These are phyloP conservation scores for Limnodromus scolopaceus DNA, from an alignment of 2,797 vertebrate species.

Conservation along the genomic window DNA sequence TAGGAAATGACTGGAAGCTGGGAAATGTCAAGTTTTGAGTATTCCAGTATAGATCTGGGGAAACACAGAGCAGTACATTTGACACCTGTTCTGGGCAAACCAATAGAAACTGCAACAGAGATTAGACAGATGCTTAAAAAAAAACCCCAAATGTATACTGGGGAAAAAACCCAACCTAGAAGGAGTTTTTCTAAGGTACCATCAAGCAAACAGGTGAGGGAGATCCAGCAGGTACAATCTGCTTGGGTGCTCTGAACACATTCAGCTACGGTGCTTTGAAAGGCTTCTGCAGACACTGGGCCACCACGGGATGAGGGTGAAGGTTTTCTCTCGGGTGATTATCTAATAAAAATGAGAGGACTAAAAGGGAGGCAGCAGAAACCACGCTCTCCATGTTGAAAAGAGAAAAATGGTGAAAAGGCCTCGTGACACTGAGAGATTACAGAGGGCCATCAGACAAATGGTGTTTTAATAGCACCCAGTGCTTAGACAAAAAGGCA, in stretches of 20 bases:
- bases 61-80: not conserved
- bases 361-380: not conserved
- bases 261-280: not conserved
- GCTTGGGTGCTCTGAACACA: not conserved
- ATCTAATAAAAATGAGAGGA: not conserved
- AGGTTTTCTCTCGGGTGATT: not conserved
- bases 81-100: not conserved
- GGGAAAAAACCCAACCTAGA: fast-evolving
- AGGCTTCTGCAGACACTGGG: not conserved
- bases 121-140: not conserved
- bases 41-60: not conserved
- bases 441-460: not conserved
- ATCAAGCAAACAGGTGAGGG: not conserved
- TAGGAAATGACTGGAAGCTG: not conserved
- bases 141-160: fast-evolving
- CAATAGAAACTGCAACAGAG: not conserved
- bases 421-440: not conserved
- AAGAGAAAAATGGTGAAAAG: not conserved
- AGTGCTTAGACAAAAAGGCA: not conserved
- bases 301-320: not conserved
- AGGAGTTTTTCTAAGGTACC: not conserved
- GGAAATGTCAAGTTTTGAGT: not conserved
- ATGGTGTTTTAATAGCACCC: not conserved
- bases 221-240: not conserved
- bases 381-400: not conserved